Evolutionary conservation across 2,888 invertebrate genomes (phyloP), one percentile per base, ranked within the genome.

Genomic region (Caenorhabditis sp.): DNA sequence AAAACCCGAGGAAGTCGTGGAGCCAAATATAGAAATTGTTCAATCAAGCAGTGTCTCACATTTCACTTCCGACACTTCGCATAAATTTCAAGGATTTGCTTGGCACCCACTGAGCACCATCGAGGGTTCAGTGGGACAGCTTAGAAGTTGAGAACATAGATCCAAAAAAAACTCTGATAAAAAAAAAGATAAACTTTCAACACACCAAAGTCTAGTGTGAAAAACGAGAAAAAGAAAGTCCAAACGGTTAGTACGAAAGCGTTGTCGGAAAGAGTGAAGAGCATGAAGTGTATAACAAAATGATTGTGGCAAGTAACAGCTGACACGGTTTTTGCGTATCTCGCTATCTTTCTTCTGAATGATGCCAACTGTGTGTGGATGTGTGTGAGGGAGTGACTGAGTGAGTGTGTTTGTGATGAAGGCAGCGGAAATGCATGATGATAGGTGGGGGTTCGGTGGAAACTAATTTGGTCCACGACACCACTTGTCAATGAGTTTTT

Each of bases 231-330:
- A 38, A 77, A 63, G 72, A 79, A 63, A 79, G 70, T 79, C 79
- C 79, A 70, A 79, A 64, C 79, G 79, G 70, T 79, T 79, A 79
- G 79, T 79, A 79, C 79, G 79, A 80, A 80, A 80, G 41, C 35
- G 58, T 19, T 58, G 47, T 59, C 38, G 72, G 35, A 59, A 26
- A 26, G 54, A 28, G 41, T 68, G 68, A 68, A 80, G 80, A 69
- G 81, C 81, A 81, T 81, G 75, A 81, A 75, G 75, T 81, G 75
- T 81, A 75, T 81, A 56, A 75, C 47, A 81, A 75, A 81, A 81
- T 81, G 81, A 75, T 74, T 81, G 74, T 70, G 81, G 81, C 81
- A 81, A 81, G 70, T 61, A 75, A 69, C 81, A 81, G 81, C 81
- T 81, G 81, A 81, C 81, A 64, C 64, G 59, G 51, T 80, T 76